Evolutionary conservation across 2,797 vertebrate genomes (phyloP), one percentile per base, ranked within the genome.

Genomic region (Gadopsis bispinosus): DNA sequence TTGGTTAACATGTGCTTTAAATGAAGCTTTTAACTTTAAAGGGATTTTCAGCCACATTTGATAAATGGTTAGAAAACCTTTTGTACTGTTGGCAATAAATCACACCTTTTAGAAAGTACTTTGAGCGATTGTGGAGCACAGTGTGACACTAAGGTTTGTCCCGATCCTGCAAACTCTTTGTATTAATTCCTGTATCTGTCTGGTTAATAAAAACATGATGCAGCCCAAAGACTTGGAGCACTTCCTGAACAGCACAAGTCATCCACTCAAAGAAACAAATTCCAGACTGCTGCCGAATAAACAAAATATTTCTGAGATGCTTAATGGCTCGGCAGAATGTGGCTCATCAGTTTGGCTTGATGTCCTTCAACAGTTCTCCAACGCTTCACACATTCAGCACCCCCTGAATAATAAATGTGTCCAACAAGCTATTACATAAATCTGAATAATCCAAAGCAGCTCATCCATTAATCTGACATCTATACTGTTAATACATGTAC

Each of bases 211-310:
- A 89, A 83, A 84, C 83, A 82, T 1, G 47, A 75, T 80, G 72
- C 39, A 76, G 77, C 66, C 71, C 19, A 53, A 31, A 81, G 80
- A 83, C 79, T 69, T 79, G 65, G 68, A 83, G 54, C 50, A 6
- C 53, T 77, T 73, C 43, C 77, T 51, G 43, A 83, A 84, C 51
- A 90, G 80, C 53, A 77, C 65, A 68, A 85, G 73, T 77, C 56
- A 77, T 79, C 71, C 70, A 83, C 75, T 84, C 77, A 77, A 16
- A 90, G 85, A 86, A 91, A 90, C 84, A 78, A 66, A 79, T 82
- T 90, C 86, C 91, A 91, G 84, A 83, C 83, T 41, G 76, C 81
- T 65, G 77, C 73, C 77, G 84, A 81, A 85, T 89, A 89, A 90
- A 89, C 86, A 81, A 86, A 89, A 86, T 77, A 80, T 86, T 85